phyloP scores from a whole-genome alignment of 37 sponge, comb jelly and placozoan genomes.

The Ephydatia muelleri region DNA sequence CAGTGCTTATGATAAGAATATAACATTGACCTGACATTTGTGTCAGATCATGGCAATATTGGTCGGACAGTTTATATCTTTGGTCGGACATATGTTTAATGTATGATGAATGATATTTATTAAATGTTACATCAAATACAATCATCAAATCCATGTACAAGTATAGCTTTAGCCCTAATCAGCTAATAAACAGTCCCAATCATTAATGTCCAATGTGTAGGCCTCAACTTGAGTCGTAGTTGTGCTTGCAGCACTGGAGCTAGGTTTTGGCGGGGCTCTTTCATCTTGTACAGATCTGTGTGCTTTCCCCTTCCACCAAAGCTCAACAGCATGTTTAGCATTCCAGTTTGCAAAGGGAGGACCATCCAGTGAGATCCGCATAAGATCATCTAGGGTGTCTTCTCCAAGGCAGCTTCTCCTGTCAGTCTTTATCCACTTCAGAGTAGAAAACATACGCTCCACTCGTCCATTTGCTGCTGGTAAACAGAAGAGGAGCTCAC shows the following conservation, averaged over 20 bases:
- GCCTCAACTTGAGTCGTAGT: not conserved
- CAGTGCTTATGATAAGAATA: too few relatives aligned
- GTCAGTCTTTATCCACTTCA: constrained; percentile 59
- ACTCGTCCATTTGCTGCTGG: constrained; percentile 67
- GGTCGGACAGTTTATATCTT: too few relatives aligned
- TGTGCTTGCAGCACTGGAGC: not conserved
- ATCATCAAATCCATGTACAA: not conserved
- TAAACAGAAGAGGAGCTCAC: constrained; percentile 56
- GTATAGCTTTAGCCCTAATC: not conserved
- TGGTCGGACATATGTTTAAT: not conserved
- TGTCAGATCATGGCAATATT: too few relatives aligned
- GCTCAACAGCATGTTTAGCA: constrained; percentile 48
- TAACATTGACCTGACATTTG: too few relatives aligned
- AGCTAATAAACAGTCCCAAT: not conserved
- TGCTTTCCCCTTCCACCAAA: constrained; percentile 60
- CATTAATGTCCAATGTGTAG: not conserved
- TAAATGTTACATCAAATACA: not conserved
- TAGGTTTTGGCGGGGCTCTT: not conserved
- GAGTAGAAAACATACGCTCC: constrained; percentile 57
- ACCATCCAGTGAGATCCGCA: constrained; percentile 58
- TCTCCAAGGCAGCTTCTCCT: constrained; percentile 43
- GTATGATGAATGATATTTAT: not conserved
- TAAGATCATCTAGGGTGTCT: constrained; percentile 55
- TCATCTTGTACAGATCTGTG: not conserved
- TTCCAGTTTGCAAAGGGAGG: constrained; percentile 62